Evolutionary conservation across 1,140 invertebrate species (phyloP), one percentile per base, ranked within the genome.

Genomic region (Alviniconcha marisindica): DNA sequence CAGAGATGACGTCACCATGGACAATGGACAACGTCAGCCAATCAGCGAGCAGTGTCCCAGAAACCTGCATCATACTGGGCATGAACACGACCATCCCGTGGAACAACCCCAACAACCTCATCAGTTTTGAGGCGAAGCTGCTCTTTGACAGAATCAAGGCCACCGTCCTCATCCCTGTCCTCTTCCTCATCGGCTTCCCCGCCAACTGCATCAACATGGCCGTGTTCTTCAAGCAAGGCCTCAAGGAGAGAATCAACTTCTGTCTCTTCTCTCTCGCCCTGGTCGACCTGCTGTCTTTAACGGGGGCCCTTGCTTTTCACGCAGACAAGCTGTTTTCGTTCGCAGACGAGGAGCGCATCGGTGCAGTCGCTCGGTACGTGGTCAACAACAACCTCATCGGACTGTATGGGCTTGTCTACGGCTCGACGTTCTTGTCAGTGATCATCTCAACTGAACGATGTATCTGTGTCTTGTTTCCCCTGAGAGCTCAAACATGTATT

Each of bases 381-480:
- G 5, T 33, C n/a, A 33, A 66, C n/a, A 66, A 28, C 63, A 10
- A 10, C 31, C 28, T 66, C 28, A 66, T 66, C 24, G 63, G 28
- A 5, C 18, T 66, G 28, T 66, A 66, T 33, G 63, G 63, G 12
- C 31, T 66, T 33, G 36, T 28, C 18, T 66, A 66, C 63, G 63
- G 63, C 7, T 33, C 63, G 0, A 33, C 31, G 10, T 66, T 66
- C 5, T 33, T 66, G 7, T 66, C 63, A 0, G 63, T 33, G 28
- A 66, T 66, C 63, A 66, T 66, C 63, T 66, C 63, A 28, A 66
- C 63, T 7, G 63, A 66, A 4, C 63, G 63, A 18, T 66, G 63
- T 66, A 33, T 66, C 7, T 66, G 63, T 33, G 18, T 66, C 18
- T 18, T 66, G n/a, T 66, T 66, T 33, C 63, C 63, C 36, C 63